Conservation (phyloP, 2,113 vertebrate species). For the Litocranius walleri region DNA sequence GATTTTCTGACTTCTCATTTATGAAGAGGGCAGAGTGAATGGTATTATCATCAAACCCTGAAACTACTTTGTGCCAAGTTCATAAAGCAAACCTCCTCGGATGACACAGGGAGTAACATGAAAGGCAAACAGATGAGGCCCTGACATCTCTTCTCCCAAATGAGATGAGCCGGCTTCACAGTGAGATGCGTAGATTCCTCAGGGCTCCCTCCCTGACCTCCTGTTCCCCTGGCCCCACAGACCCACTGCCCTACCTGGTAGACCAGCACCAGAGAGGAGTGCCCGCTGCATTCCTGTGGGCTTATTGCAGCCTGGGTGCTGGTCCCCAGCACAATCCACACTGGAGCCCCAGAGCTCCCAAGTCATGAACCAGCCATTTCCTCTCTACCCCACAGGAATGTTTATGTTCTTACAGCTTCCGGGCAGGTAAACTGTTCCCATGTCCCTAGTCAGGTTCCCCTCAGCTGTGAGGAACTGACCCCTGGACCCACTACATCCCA, state of each 20-base stretch:
- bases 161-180: neutral
- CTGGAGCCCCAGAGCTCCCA: too few species aligned
- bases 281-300: too few species aligned
- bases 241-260: too few species aligned
- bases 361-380: neutral
- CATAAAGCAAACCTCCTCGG: neutral
- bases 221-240: neutral
- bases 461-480: neutral
- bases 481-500: neutral
- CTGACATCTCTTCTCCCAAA: neutral
- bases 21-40: neutral
- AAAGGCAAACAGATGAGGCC: neutral
- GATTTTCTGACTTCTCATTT: neutral
- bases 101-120: neutral
- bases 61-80: neutral
- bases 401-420: neutral
- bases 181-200: neutral
- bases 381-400: neutral
- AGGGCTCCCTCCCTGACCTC: neutral
- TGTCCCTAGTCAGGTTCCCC: neutral
- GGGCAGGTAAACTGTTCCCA: too few species aligned
- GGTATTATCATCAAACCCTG: neutral
- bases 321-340: neutral
- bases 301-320: neutral
- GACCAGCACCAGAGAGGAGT: neutral